Evolutionary conservation across 2,888 invertebrate species (phyloP).

Genomic region (Calephelis perditalis): DNA sequence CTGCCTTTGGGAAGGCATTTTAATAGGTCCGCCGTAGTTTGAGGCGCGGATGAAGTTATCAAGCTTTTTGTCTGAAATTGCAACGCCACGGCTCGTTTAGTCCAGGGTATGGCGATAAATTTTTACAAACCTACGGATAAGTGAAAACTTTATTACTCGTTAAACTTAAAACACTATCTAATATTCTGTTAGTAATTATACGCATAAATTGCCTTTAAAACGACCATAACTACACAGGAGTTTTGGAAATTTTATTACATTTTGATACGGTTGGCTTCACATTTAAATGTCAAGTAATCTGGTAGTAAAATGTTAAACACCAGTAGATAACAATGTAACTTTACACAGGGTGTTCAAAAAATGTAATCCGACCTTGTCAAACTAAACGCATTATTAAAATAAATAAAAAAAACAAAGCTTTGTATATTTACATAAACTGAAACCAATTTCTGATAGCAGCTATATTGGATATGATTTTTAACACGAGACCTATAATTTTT

Average conservation of each 20-base stretch:
- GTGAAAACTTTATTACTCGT: constrained; percentile 6
- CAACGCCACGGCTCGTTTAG: constrained; percentile 2
- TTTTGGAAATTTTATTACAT: neutral
- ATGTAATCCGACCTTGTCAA: too few relatives aligned
- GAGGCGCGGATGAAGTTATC: constrained; percentile 23
- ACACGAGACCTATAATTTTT: too few relatives aligned
- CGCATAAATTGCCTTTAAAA: constrained; percentile 4
- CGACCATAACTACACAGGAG: neutral
- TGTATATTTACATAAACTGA: too few relatives aligned
- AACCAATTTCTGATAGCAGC: too few relatives aligned
- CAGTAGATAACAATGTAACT: too few relatives aligned
- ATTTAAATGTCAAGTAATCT: too few relatives aligned
- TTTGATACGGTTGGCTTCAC: neutral
- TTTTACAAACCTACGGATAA: neutral
- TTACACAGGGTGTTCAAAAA: too few relatives aligned
- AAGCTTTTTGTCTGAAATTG: constrained; percentile 13
- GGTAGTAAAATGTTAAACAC: too few relatives aligned
- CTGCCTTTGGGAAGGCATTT: constrained; percentile 21
- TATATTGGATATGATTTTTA: too few relatives aligned
- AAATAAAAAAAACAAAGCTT: too few relatives aligned
- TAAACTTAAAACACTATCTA: constrained; percentile 6
- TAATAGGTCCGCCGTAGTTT: constrained; percentile 19
- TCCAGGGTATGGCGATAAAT: constrained; percentile 1
- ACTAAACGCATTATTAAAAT: too few relatives aligned
- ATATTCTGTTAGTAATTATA: constrained; percentile 9